These are phyloP conservation scores for Palythoa grandiflora DNA, from an alignment of 92 coral and sea anemone genomes.

Conservation along the genomic window DNA sequence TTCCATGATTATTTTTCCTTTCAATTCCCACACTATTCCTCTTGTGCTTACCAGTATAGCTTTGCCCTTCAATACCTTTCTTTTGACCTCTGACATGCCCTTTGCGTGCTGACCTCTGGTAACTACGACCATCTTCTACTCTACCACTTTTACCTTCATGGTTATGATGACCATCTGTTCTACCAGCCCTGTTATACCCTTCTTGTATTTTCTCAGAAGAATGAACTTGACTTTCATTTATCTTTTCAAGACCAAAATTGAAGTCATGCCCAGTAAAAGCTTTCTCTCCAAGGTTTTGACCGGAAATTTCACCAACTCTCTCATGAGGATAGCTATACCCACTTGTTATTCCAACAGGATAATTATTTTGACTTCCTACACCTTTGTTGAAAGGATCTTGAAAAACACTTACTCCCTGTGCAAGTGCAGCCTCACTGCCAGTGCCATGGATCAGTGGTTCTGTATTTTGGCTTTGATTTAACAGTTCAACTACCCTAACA, in stretches of 20 bases:
- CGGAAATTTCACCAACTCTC: neutral
- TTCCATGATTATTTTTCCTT: neutral
- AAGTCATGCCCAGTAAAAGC: neutral
- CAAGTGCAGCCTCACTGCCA: neutral
- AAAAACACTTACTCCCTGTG: neutral
- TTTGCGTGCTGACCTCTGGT: constrained; percentile 14
- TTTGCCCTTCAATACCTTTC: constrained; percentile 1
- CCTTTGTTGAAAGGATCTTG: neutral
- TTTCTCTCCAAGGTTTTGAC: constrained; percentile 12
- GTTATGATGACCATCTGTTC: constrained; percentile 8
- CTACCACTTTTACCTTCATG: constrained; percentile 38
- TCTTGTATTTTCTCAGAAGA: neutral
- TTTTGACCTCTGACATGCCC: constrained; percentile 32
- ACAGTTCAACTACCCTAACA: constrained; percentile 3
- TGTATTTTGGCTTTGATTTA: neutral
- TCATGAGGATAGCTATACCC: neutral
- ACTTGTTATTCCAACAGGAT: neutral
- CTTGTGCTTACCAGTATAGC: neutral
- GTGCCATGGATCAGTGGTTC: neutral
- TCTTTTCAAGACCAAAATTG: neutral
- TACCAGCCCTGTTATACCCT: constrained; percentile 12
- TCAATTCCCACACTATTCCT: neutral
- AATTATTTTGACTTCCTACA: neutral
- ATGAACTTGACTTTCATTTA: neutral
- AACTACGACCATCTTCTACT: constrained; percentile 26